These are phyloP conservation scores for Melieria crassipennis DNA, from an alignment of 2,888 invertebrate genomes.

Conservation along the genomic window DNA sequence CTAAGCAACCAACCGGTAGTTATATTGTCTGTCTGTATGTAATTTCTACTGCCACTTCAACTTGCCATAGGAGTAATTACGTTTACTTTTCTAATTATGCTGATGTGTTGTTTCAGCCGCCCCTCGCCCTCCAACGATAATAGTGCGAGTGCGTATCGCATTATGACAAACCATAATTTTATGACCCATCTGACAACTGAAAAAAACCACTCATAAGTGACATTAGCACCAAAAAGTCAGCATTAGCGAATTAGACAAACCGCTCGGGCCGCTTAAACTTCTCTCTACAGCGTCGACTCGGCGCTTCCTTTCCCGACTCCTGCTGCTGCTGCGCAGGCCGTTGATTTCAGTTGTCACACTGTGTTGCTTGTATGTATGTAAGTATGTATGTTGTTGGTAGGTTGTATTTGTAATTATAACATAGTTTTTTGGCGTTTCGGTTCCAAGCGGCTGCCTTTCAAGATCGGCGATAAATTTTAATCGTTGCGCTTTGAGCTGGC, in stretches of 20 bases:
- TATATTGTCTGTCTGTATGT: background rate
- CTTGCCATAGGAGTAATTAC: constrained; percentile 8
- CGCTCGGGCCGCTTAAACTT: constrained; percentile 6
- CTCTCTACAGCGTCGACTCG: background rate
- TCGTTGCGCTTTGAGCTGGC: constrained; percentile 25
- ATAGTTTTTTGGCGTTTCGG: constrained; percentile 3
- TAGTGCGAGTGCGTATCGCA: constrained; percentile 32
- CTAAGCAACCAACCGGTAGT: background rate
- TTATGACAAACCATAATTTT: constrained; percentile 28
- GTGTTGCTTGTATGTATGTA: constrained; percentile 17
- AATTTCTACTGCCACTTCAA: constrained; percentile 17
- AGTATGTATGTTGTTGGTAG: background rate
- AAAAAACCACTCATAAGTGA: background rate
- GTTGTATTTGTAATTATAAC: constrained; percentile 8
- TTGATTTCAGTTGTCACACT: background rate
- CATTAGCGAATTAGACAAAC: constrained; percentile 17
- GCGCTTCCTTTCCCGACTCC: constrained; percentile 17
- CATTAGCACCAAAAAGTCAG: constrained; percentile 9
- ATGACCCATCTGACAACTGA: constrained; percentile 28
- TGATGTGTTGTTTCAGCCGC: constrained; percentile 17
- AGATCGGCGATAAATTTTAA: constrained; percentile 34
- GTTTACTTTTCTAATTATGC: constrained; percentile 26
- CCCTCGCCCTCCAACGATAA: constrained; percentile 13
- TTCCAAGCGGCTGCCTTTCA: constrained; percentile 33
- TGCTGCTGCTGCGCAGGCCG: background rate